These are phyloP conservation scores for Gymnoscelis rufifasciata DNA, from an alignment of 2,888 invertebrate species.

Conservation along the genomic window DNA sequence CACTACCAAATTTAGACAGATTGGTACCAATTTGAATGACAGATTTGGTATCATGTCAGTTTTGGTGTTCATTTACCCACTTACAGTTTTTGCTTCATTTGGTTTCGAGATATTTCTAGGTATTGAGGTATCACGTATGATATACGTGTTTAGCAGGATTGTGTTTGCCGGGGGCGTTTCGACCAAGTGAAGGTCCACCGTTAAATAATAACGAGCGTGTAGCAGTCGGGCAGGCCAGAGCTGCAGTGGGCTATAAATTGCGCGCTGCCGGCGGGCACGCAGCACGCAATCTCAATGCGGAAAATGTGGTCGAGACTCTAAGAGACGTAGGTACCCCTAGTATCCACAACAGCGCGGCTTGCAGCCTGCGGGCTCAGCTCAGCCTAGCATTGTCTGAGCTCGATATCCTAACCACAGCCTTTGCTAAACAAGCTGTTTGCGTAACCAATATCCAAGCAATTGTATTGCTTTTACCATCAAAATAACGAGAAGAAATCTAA, in stretches of 20 bases:
- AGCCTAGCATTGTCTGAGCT: constrained; percentile 27
- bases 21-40: constrained; percentile 51
- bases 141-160: constrained; percentile 55
- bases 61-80: constrained; percentile 45
- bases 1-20: constrained; percentile 45
- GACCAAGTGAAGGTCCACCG: constrained; percentile 56
- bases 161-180: constrained; percentile 47
- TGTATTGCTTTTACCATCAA: not conserved
- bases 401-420: constrained; percentile 15
- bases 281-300: constrained; percentile 77
- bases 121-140: constrained; percentile 46
- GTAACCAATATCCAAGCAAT: constrained; percentile 5
- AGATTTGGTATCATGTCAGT: constrained; percentile 49
- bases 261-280: constrained; percentile 70
- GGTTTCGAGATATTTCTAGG: constrained; percentile 22
- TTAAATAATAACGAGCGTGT: constrained; percentile 68
- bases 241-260: constrained; percentile 72
- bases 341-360: constrained; percentile 23
- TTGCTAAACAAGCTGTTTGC: constrained; percentile 14
- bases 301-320: constrained; percentile 48
- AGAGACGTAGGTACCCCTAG: constrained; percentile 8
- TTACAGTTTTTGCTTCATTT: constrained; percentile 26
- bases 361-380: constrained; percentile 17
- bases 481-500: not conserved
- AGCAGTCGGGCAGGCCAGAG: constrained; percentile 38